Percentiles rank a stretch among this genome's conserved stretches.
Conservation (phyloP, 2,888 invertebrate genomes). For the Drosophila paramelanica region DNA sequence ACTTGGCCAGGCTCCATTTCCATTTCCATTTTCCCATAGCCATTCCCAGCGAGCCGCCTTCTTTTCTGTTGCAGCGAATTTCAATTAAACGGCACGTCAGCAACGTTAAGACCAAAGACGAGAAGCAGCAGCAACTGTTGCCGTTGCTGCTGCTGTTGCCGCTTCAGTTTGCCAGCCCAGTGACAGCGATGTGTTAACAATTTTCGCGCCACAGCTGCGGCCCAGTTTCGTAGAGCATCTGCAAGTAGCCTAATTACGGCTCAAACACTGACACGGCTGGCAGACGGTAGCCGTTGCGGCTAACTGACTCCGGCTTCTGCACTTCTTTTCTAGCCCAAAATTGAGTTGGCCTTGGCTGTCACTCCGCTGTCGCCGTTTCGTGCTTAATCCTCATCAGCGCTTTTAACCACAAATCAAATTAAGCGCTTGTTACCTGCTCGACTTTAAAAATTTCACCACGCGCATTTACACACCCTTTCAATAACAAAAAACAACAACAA, state of each 20-base stretch:
- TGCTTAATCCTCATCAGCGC: slow-evolving; percentile 69
- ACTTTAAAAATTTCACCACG: slow-evolving; percentile 63
- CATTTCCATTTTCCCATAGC: slow-evolving; percentile 43
- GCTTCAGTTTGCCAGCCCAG: slow-evolving; percentile 22
- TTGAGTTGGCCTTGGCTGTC: slow-evolving; percentile 18
- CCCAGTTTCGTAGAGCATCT: slow-evolving; percentile 32
- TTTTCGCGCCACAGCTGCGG: slow-evolving; percentile 74
- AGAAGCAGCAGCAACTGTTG: slow-evolving; percentile 35
- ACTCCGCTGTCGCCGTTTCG: slow-evolving; percentile 34
- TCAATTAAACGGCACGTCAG: slow-evolving; percentile 78
- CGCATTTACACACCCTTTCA: slow-evolving; percentile 48
- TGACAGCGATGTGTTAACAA: slow-evolving; percentile 80
- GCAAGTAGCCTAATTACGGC: slow-evolving; percentile 78
- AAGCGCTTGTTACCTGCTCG: slow-evolving; percentile 59
- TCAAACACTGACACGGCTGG: slow-evolving; percentile 71
- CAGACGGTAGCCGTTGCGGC: slow-evolving; percentile 49
- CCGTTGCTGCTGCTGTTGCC: slow-evolving; percentile 24
- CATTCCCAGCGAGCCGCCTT: slow-evolving; percentile 46
- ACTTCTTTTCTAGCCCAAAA: slow-evolving; percentile 49
- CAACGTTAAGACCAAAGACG: slow-evolving; percentile 58
- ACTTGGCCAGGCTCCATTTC: slow-evolving; percentile 48
- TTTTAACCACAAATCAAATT: slow-evolving; percentile 68
- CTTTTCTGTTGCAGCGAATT: slow-evolving; percentile 61
- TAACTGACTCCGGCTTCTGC: slow-evolving; percentile 46
- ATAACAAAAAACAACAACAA: background rate